These are phyloP conservation scores for Adineta ricciae DNA, from an alignment of 2,888 invertebrate species.

Conservation along the genomic window DNA sequence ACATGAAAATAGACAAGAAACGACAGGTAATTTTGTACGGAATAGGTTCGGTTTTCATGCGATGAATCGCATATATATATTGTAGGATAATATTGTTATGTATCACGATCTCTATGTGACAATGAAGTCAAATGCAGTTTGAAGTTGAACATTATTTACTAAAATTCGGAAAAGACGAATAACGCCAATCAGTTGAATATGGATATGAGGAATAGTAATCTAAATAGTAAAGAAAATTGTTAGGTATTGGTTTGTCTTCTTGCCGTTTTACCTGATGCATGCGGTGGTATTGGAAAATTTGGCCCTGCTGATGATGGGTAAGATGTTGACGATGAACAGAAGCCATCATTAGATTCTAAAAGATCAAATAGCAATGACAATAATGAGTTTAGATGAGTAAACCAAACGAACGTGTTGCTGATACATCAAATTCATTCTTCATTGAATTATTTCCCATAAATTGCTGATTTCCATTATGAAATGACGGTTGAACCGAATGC, in stretches of 20 bases:
- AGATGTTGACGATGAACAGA: not conserved
- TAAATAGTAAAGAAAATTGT: not conserved
- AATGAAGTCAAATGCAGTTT: not conserved
- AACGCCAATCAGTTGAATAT: not conserved
- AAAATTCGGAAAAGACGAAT: not conserved
- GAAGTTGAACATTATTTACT: not conserved
- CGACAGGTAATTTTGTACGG: not conserved
- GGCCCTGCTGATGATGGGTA: not conserved
- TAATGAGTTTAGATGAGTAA: not conserved
- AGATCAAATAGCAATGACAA: not conserved
- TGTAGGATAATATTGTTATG: not conserved
- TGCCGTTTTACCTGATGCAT: not conserved
- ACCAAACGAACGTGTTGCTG: not conserved
- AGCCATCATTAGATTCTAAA: not conserved
- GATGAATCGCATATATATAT: not conserved
- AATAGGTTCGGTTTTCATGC: not conserved
- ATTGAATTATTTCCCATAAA: not conserved
- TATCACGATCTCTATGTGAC: not conserved
- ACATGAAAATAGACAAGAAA: constrained; percentile 1
- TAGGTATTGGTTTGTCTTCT: not conserved
- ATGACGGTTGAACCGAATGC: not conserved
- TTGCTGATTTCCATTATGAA: not conserved
- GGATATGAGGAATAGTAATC: not conserved
- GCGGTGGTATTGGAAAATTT: not conserved
- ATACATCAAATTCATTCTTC: not conserved